Evolutionary conservation across 2,113 vertebrate genomes (phyloP), one percentile per base, ranked within the genome.

Genomic region (Hyaena hyaena): DNA sequence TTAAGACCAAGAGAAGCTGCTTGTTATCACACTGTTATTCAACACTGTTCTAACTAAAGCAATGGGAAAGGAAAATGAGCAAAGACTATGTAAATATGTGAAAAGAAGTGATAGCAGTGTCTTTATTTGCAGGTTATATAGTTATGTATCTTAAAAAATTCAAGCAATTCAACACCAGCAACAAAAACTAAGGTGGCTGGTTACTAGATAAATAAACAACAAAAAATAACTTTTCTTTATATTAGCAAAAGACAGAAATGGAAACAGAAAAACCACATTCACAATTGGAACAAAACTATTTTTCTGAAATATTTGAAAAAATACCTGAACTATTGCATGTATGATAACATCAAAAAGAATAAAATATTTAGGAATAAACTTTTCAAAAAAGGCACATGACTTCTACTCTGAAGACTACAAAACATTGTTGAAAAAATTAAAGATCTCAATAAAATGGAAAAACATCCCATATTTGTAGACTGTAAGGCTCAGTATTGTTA

Each of bases 181-280:
- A 87, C 19, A 68, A 31, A 69, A 88, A 23, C 50, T 61, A 48
- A 76, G 17, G 85, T 69, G 85, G 85, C 73, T 95, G 80, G 80
- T 76, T 86, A 85, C 66, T 69, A 26, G 80, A 63, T 86, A 82
- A 92, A 69, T 94, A 79, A 84, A 31, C 68, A 94, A 83, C 12
- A 63, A 69, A 63, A 68, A 91, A 24, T 15, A 71, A 24, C 48
- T 69, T 81, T 61, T 69, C 74, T 69, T 83, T 45, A 23, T 48
- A 45, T 45, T 55, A 48, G 31, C 48, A 58, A 88, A 26, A 87
- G 66, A 10, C 28, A 90, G 68, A 76, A 93, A 90, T 10, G 28
- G 81, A 66, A 88, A 71, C 15, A 21, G 39, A 55, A 55, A 76
- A 77, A 17, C 24, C 39, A 63, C 24, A 63, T 91, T 95, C 61